These are phyloP conservation scores for Micromesistius poutassou DNA, from an alignment of 2,797 vertebrate species.

Conservation along the genomic window DNA sequence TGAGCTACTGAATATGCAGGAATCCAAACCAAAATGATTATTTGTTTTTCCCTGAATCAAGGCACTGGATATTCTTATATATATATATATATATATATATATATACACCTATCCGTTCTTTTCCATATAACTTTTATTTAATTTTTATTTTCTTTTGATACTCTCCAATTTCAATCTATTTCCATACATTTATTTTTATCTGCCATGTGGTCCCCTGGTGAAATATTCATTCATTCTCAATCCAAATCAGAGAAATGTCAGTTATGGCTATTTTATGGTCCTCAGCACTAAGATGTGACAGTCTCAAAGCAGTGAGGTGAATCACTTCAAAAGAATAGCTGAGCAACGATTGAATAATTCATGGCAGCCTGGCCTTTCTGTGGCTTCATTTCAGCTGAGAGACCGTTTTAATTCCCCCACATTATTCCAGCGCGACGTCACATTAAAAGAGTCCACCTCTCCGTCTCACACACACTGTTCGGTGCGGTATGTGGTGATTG, in stretches of 20 bases:
- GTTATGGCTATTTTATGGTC: not conserved
- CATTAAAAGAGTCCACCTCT: not conserved
- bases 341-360: constrained; percentile 36
- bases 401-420: not conserved
- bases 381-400: constrained; percentile 16
- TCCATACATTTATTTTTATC: not conserved
- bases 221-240: not conserved
- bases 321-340: constrained; percentile 30
- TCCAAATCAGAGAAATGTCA: not conserved
- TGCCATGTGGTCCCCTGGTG: not conserved
- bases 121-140: no score
- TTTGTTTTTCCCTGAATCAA: not conserved
- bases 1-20: not conserved
- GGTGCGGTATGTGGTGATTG: not conserved
- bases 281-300: constrained; percentile 13
- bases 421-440: not conserved
- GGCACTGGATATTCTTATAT: not conserved
- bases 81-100: not conserved
- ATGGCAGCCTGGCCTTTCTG: constrained; percentile 10
- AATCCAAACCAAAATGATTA: not conserved
- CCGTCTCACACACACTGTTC: constrained; percentile 1
- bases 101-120: not conserved
- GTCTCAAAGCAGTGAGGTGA: constrained; percentile 17
- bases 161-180: not conserved
- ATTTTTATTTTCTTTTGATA: not conserved